These are phyloP conservation scores for Acleris emargana DNA, from an alignment of 2,888 invertebrate genomes.

Conservation along the genomic window DNA sequence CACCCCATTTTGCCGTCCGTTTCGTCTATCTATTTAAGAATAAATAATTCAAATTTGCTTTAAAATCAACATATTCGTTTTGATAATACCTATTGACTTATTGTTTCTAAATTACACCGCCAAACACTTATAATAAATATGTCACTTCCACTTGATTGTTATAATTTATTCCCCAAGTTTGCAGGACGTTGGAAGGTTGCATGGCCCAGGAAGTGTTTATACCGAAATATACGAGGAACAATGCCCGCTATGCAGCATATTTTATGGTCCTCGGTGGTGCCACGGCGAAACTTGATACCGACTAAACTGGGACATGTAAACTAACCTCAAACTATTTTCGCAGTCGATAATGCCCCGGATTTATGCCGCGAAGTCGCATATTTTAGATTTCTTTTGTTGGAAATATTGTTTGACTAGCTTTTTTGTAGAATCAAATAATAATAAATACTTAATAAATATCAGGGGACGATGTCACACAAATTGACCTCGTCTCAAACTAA, in stretches of 20 bases:
- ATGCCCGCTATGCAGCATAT: slow-evolving; percentile 45
- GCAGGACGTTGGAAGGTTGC: slow-evolving; percentile 42
- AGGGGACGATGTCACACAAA: no score
- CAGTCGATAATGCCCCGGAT: slow-evolving; percentile 45
- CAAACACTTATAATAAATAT: slow-evolving; percentile 13
- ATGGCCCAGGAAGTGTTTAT: slow-evolving; percentile 48
- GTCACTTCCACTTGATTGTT: slow-evolving; percentile 36
- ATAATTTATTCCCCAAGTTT: slow-evolving; percentile 43
- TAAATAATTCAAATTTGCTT: no score
- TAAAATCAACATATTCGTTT: no score
- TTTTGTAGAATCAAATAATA: background rate
- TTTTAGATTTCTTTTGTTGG: slow-evolving; percentile 15
- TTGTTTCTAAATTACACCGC: background rate
- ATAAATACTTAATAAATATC: no score
- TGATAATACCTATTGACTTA: background rate
- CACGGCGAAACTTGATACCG: slow-evolving; percentile 45
- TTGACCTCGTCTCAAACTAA: no score
- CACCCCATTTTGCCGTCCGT: no score
- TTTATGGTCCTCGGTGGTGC: slow-evolving; percentile 48
- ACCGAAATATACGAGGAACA: slow-evolving; percentile 50
- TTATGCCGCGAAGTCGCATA: slow-evolving; percentile 31
- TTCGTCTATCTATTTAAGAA: no score
- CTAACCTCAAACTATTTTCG: slow-evolving; percentile 43
- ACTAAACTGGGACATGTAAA: slow-evolving; percentile 46
- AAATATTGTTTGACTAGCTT: background rate